These are phyloP conservation scores for Copsychus sechellarum DNA, from an alignment of 2,113 vertebrate species.

Conservation along the genomic window DNA sequence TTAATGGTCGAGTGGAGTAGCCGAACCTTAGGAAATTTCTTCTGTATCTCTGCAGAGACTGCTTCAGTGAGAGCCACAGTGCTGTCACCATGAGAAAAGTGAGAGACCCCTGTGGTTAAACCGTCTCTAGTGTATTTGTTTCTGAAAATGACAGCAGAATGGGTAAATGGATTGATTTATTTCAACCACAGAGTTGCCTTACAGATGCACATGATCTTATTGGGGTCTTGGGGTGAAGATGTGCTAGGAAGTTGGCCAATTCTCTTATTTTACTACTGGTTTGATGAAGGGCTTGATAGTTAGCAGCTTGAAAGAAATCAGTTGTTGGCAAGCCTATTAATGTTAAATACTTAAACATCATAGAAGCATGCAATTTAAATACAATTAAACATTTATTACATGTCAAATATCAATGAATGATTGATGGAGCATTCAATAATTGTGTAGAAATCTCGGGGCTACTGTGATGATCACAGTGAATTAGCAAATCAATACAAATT, in stretches of 20 bases:
- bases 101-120: constrained; percentile 1
- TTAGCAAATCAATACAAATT: background rate
- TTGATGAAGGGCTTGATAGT: background rate
- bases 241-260: background rate
- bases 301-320: background rate
- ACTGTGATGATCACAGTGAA: background rate
- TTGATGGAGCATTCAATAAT: background rate
- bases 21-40: constrained; percentile 36
- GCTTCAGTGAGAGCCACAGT: background rate
- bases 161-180: constrained; percentile 1
- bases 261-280: background rate
- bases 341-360: background rate
- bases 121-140: background rate
- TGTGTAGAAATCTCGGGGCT: background rate
- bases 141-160: background rate
- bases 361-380: background rate
- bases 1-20: constrained; percentile 43
- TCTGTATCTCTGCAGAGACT: background rate
- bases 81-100: background rate
- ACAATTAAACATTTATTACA: background rate
- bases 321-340: background rate
- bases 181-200: background rate
- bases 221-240: background rate
- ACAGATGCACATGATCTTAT: background rate
- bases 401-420: background rate